Base-by-base conservation (phyloP, 1,140 invertebrate species). In the Anagrus nilaparvatae region DNA sequence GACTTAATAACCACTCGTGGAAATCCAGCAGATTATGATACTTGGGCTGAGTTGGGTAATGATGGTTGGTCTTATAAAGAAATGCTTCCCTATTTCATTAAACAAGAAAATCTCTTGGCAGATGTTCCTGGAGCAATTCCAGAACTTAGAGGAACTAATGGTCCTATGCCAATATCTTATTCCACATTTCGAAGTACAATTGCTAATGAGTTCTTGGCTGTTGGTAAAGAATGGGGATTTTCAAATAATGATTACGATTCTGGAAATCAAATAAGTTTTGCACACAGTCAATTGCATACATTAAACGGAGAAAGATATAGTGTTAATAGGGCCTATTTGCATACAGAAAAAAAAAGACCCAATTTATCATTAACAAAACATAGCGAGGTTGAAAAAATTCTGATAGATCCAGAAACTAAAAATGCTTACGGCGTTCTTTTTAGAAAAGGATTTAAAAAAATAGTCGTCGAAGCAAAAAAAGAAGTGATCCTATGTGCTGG, bases 61-160 rank as follows among this genome's bases (percentile, higher is more conserved):
- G 48, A 51, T 4, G 71, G 71, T 4, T 79, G 77, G 77, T 67
- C 78, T 19, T 93, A 83, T 59, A 75, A 84, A 12, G 84, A 87
- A 6, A 79, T 87, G 0, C 63, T 87, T 18, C 84, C 84, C 0
- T 87, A 85, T 62, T 89, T 89, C 62, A 65, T 81, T 17, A 86
- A 85, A 58, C 79, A 78, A 0, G 84, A 87, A 56, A 78, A 84
- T 52, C 84, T 53, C 51, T 37, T 37, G n/a, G n/a, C n/a, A n/a
- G n/a, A n/a, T n/a, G n/a, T n/a, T n/a, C n/a, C n/a, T n/a, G n/a
- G n/a, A n/a, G n/a, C n/a, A n/a, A n/a, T n/a, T n/a, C n/a, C n/a
- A n/a, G n/a, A n/a, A n/a, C n/a, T n/a, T n/a, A n/a, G n/a, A n/a
- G n/a, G n/a, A n/a, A n/a, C n/a, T n/a, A n/a, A n/a, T n/a, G n/a